Base-by-base conservation (phyloP, 37 sponge, comb jelly and placozoan species). In the Chondrilla cf. caribensis region DNA sequence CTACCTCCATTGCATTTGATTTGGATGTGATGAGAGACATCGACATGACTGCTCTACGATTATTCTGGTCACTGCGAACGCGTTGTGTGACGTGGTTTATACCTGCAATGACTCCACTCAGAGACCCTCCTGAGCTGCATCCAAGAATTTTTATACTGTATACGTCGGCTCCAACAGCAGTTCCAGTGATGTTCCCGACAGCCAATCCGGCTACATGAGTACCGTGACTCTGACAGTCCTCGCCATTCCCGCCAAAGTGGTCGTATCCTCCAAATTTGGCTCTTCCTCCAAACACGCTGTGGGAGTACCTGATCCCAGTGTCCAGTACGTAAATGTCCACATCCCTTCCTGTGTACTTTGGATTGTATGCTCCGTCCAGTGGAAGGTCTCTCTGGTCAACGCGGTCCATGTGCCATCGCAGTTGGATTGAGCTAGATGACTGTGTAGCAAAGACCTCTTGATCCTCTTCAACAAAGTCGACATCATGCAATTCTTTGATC, bases 171-270 rank as follows among this genome's bases (percentile, higher is more conserved):
- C 37, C 51, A 39, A 83, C 81, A 9, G 93, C 89, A 2, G 62
- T 60, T 4, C 93, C 93, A 38, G 43, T 78, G 0, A 44, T 88
- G 59, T 67, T 80, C 4, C 93, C 93, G 31, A 36, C 93, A 38
- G 84, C 84, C 19, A 88, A 31, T 42, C 93, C 88, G 38, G 93
- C 89, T 2, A 86, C 86, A 70, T 91, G 91, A 17, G 91, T 87
- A 1, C 91, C 91, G 58, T 91, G 91, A 4, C 91, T 88, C 70
- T 85, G 71, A 51, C 91, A 91, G 37, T 91, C 93, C 0, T 24
- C 8, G 0, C 93, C 93, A 25, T 64, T 78, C 24, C 81, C 37
- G 21, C 18, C 39, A 19, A 67, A 42, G 67, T 65, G 58, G 33
- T 82, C 82, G 60, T 64, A 82, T 9, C 82, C 82, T 19, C 68